Evolutionary conservation across 2,113 vertebrate genomes (phyloP).

Genomic region (Pollimyrus isidori): DNA sequence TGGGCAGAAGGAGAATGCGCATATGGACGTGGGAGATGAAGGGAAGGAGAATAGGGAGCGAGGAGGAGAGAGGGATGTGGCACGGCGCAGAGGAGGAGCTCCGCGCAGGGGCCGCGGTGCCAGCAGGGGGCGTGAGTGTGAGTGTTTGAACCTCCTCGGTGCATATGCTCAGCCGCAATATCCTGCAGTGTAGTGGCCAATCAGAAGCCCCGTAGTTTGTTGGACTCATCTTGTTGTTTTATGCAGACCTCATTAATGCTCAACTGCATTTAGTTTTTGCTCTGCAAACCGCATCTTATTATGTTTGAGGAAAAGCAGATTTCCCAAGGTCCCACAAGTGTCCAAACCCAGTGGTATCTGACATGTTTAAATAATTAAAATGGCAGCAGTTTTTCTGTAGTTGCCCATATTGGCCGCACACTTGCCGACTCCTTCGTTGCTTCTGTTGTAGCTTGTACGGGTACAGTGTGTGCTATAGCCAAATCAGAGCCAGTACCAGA

Average conservation of each 20-base stretch:
- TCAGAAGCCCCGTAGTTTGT: not conserved
- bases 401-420: not conserved
- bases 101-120: conserved; percentile 76
- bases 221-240: not conserved
- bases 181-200: not conserved
- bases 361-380: not conserved
- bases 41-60: conserved; percentile 89
- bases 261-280: not conserved
- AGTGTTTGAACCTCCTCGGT: conserved; percentile 36
- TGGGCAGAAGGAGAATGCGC: conserved; percentile 83
- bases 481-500: conserved; percentile 12
- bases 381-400: not conserved
- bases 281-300: not conserved
- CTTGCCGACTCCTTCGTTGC: not conserved
- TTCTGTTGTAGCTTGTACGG: conserved; percentile 4
- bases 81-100: conserved; percentile 77
- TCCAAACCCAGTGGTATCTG: not conserved
- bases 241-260: not conserved
- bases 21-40: conserved; percentile 79
- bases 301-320: not conserved
- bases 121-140: conserved; percentile 93
- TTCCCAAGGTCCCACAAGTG: not conserved
- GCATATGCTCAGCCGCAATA: not conserved
- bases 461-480: conserved; percentile 1
- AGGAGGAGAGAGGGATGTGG: conserved; percentile 75